Base-by-base conservation (phyloP, 53 echinoderm and acorn worm genomes). In the Arbacia lixula region DNA sequence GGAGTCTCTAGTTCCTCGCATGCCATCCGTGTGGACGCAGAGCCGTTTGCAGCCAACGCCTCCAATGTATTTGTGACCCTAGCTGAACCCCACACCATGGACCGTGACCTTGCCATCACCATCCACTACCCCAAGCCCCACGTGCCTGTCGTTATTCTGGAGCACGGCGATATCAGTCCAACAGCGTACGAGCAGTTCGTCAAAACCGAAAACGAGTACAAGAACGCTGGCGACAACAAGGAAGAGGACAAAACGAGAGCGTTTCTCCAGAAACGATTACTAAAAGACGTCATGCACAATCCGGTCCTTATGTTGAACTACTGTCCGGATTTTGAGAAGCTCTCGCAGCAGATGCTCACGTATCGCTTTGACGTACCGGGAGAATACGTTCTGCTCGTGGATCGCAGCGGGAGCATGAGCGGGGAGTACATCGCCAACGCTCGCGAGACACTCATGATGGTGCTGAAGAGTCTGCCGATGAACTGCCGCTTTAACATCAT, bases 271-370 rank as follows among this genome's bases (percentile, higher is more conserved):
- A 88, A 90, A 60, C 65, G 99, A 66, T 74, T 99, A 71, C 91
- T 90, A 25, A 99, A 99, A 51, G 99, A 99, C 43, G 92, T 99
- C 62, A 99, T 99, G 99, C 99, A 99, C 50, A 95, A 95, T 51
- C 90, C 99, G 1, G 92, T 92, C 28, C 54, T 93, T n/a, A 99
- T 99, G 99, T 53, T 99, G 68, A 99, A 99, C 66, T 99, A 99
- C 65, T 95, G 90, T 52, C 95, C 99, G 1, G 95, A 99, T 53
- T 99, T 92, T 69, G 91, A 95, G 20, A 80, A 82, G 19, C 76
- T 99, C 6, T 81, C 90, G 20, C 84, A 91, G 34, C 92, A 94
- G 75, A 89, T 96, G 93, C 25, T 94, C 24, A 87, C 87, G 5
- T 87, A 91, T 31, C 84, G 87, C 8, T 99, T 89, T 71, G 99